Base-by-base conservation (phyloP, 2,888 invertebrate species). In the Acrobasis consociella region DNA sequence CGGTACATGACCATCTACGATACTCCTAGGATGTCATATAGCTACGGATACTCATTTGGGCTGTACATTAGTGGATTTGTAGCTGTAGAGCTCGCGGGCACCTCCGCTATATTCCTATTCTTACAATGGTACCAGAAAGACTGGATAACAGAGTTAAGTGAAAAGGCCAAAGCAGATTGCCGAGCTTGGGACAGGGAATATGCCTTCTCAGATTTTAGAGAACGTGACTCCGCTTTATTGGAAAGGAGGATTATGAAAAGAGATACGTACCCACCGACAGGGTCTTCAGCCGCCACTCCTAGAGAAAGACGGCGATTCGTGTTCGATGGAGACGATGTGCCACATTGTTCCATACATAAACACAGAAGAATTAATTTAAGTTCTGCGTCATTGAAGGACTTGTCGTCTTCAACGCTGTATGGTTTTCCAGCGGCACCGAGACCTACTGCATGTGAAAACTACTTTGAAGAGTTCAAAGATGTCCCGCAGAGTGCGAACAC, bases 11-110 rank as follows among this genome's bases (percentile, higher is more conserved):
- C 97, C 17, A 94, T 95, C 60, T 94, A 96, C 65, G 95, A 96
- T 78, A 95, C 95, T 50, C 96, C 97, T 1, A 93, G 95, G 62
- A 97, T 97, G 93, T 96, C 96, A 64, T 97, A 97, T 85, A 94
- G 94, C 76, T 98, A 98, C 84, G 98, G 98, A 58, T 97, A 96
- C 88, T 97, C 97, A 65, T 97, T 98, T 85, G 94, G 97, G 61
- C 93, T 97, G 50, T 97, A 97, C 82, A 95, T 97, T 53, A 94
- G 96, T 74, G 97, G 97, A 42, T 97, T 97, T 78, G 94, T 97
- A 72, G 94, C 95, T 64, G 96, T 96, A 9, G 97, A 98, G 84
- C 90, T 97, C 67, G 96, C 97, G 39, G 98, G 97, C 50, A 96
- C 97, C 15, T 95, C 96, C 67, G 97, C 97, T 65, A 96, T 98